Conservation (phyloP, 2,113 vertebrate species). For the Natator depressus region DNA sequence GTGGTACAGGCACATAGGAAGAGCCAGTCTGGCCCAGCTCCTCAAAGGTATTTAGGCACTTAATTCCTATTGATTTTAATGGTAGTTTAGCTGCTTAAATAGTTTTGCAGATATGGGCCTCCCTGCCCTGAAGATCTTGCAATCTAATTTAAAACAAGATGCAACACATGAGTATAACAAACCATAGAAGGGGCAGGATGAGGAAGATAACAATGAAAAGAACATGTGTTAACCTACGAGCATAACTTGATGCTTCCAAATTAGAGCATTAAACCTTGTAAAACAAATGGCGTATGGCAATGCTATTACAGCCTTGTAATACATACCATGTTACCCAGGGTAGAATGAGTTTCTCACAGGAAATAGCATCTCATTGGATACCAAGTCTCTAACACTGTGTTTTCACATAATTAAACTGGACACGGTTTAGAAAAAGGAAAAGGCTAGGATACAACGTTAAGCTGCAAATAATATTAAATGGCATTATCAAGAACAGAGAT, state of each 20-base stretch:
- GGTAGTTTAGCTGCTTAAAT: background rate
- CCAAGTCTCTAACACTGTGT: constrained; percentile 55
- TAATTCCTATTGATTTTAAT: background rate
- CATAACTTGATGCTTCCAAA: background rate
- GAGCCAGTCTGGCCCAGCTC: background rate
- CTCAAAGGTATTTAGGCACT: background rate
- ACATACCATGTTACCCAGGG: constrained; percentile 27
- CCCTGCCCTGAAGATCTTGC: background rate
- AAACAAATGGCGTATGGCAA: constrained; percentile 59
- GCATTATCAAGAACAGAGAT: constrained; percentile 79
- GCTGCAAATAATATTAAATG: constrained; percentile 74
- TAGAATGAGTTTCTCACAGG: constrained; percentile 50
- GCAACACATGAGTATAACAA: constrained; percentile 27
- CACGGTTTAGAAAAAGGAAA: constrained; percentile 68
- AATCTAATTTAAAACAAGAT: background rate
- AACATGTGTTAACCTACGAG: background rate
- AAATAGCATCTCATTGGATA: constrained; percentile 66
- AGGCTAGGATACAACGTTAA: constrained; percentile 67
- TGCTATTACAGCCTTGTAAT: constrained; percentile 46
- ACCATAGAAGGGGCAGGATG: background rate
- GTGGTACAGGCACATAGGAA: fast-evolving
- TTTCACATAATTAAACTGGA: constrained; percentile 79
- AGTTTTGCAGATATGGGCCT: background rate
- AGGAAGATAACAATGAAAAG: constrained; percentile 40
- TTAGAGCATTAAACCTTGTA: constrained; percentile 65